A percentile compares a stretch with the other conserved stretches of the same genome.
Conservation (phyloP, 1,140 invertebrate species). For the Zaprionus taronus region DNA sequence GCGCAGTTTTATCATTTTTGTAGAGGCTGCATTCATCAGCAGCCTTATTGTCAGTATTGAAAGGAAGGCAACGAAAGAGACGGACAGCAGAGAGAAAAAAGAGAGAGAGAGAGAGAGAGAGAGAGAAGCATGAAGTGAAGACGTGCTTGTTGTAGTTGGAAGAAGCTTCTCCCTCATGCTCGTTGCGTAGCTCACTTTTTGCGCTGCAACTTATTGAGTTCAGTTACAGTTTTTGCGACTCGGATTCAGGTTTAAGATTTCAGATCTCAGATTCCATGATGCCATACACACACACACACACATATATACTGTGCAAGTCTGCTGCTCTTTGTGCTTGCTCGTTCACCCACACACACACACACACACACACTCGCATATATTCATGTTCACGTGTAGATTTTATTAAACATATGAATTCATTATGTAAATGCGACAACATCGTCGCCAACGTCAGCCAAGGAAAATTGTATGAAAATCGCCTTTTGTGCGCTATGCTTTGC, state of each 20-base stretch:
- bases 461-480: conserved; percentile 73
- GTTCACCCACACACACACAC: background rate
- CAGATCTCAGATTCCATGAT: background rate
- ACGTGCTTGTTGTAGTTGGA: background rate
- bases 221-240: background rate
- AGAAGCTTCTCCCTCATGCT: background rate
- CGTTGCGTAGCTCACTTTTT: background rate
- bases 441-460: conserved; percentile 29
- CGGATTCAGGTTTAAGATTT: conserved; percentile 1
- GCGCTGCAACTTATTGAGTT: background rate
- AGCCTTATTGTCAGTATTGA: background rate
- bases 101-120: background rate
- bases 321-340: background rate
- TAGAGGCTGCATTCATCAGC: background rate
- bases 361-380: conserved; percentile 24
- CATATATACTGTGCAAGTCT: background rate
- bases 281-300: conserved; percentile 2
- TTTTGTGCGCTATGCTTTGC: conserved; percentile 29
- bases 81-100: background rate
- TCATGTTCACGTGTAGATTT: conserved; percentile 79
- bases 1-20: conserved; percentile 10
- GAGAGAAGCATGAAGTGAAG: background rate
- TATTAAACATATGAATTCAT: conserved; percentile 84
- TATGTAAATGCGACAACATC: conserved; percentile 72
- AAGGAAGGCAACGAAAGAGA: background rate